Conservation (phyloP, 2,888 invertebrate genomes). For the Boloria euphrosyne region DNA sequence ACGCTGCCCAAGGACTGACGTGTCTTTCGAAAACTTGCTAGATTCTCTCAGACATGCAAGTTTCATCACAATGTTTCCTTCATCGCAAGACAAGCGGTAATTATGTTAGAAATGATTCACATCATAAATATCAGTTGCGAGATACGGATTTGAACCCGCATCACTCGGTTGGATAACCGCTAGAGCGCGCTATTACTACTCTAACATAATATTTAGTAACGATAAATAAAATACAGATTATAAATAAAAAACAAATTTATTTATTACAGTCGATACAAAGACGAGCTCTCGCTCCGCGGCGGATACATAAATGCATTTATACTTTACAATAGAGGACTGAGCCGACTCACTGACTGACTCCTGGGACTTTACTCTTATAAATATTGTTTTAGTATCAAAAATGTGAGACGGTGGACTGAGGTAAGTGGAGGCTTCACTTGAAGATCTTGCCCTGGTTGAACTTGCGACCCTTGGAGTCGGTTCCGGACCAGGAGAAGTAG, state of each 20-base stretch:
- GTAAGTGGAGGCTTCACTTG: constrained; percentile 83
- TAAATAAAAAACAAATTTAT: constrained; percentile 70
- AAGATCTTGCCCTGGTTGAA: constrained; percentile 99
- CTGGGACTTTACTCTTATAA: constrained; percentile 9
- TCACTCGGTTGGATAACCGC: no score
- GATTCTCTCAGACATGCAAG: no score
- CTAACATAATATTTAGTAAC: no score
- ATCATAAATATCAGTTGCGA: no score
- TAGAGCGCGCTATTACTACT: no score
- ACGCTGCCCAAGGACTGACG: no score
- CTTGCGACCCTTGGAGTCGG: constrained; percentile 92
- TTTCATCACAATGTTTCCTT: no score
- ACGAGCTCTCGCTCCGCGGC: constrained; percentile 37
- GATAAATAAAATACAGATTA: constrained; percentile 27
- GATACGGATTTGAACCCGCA: no score
- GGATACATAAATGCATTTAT: constrained; percentile 57
- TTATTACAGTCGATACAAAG: constrained; percentile 53
- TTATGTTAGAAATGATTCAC: no score
- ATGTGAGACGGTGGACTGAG: background rate
- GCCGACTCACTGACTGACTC: constrained; percentile 17
- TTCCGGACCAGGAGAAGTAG: constrained; percentile 95
- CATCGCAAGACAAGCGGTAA: no score
- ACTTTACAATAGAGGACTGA: constrained; percentile 43
- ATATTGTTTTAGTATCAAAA: constrained; percentile 26
- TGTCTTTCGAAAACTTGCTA: no score